These are phyloP conservation scores for Nipponia nippon DNA, from an alignment of 2,113 vertebrate genomes.

Conservation along the genomic window DNA sequence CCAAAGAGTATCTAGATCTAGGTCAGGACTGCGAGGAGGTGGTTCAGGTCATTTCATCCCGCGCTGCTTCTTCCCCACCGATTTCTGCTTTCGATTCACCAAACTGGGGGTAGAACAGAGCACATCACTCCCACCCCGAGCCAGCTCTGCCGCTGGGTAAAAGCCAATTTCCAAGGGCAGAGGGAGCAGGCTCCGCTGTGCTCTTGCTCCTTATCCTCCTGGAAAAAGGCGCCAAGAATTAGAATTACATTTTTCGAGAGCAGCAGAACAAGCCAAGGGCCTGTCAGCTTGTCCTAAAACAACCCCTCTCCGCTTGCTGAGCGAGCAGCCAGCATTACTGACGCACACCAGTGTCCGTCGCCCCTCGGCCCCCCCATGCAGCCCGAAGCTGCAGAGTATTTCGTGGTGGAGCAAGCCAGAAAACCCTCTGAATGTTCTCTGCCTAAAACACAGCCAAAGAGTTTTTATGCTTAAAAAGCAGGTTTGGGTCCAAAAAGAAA, in stretches of 20 bases:
- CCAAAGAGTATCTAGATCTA: background rate
- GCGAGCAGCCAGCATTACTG: constrained; percentile 23
- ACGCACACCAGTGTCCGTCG: constrained; percentile 1
- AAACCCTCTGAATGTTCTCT: background rate
- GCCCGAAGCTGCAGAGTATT: background rate
- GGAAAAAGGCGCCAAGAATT: constrained; percentile 45
- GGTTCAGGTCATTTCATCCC: background rate
- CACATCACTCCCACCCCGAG: rapidly evolving
- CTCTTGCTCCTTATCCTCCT: background rate
- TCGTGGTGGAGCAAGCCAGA: background rate
- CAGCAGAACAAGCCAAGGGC: constrained; percentile 51
- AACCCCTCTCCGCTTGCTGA: background rate
- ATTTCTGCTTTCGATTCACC: background rate
- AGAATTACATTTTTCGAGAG: constrained; percentile 44
- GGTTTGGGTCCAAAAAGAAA: constrained; percentile 27
- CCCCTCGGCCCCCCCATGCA: background rate
- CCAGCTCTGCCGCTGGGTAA: background rate
- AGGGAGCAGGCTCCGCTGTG: background rate
- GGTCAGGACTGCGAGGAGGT: background rate
- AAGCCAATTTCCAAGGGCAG: constrained; percentile 27
- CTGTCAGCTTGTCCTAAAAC: constrained; percentile 61
- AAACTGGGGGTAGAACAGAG: background rate
- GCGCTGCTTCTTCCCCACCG: rapidly evolving
- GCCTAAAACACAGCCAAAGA: constrained; percentile 3
- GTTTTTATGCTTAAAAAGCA: constrained; percentile 23